Evolutionary conservation across 2,888 invertebrate genomes (phyloP).

Genomic region (Caenorhabditis sinica): DNA sequence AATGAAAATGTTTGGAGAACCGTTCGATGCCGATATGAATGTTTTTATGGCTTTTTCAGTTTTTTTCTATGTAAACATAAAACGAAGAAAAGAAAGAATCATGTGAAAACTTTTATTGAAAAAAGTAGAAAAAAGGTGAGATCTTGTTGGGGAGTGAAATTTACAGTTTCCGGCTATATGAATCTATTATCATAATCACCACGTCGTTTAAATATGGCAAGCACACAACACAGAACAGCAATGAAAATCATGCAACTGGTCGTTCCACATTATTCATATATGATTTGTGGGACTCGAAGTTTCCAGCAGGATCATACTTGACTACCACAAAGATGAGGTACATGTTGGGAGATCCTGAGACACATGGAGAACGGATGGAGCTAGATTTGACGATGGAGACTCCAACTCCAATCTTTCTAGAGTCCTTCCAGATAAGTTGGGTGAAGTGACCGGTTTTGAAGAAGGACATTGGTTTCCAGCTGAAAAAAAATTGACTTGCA

Average conservation of each 20-base stretch:
- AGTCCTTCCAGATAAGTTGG: constrained; percentile 79
- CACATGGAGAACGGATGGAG: constrained; percentile 58
- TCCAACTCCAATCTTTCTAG: constrained; percentile 78
- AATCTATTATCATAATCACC: constrained; percentile 23
- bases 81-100: neutral
- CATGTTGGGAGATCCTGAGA: constrained; percentile 47
- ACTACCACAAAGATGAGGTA: constrained; percentile 77
- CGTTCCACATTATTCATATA: constrained; percentile 73
- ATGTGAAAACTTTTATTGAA: constrained; percentile 13
- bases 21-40: constrained; percentile 9
- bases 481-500: constrained; percentile 48
- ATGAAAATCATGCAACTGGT: constrained; percentile 41
- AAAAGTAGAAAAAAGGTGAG: constrained; percentile 10
- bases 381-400: constrained; percentile 69
- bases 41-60: constrained; percentile 21
- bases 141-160: constrained; percentile 19
- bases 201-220: constrained; percentile 50
- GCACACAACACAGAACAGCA: no score
- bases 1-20: neutral
- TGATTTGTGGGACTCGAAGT: constrained; percentile 70
- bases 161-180: constrained; percentile 45
- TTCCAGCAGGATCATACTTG: constrained; percentile 80
- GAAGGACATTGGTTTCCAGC: constrained; percentile 71
- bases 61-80: constrained; percentile 20
- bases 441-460: constrained; percentile 81